Evolutionary conservation across 2,113 vertebrate species (phyloP), one percentile per base, ranked within the genome.

Genomic region (Illadopsis cleaveri): DNA sequence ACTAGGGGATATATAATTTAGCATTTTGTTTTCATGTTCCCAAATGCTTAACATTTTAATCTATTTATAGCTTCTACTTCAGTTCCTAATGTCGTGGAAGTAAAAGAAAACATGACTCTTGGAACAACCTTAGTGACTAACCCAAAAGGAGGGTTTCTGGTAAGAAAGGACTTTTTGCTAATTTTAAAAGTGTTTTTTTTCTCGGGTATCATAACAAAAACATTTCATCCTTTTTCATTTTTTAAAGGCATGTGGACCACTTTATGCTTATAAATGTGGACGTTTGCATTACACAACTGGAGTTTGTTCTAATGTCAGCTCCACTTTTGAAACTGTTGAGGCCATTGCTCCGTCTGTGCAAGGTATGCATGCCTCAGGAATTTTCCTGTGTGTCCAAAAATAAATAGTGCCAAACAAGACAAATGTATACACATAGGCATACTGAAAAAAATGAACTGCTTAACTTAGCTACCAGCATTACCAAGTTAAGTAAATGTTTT

Each of bases 21-120:
- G 80, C 65, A 68, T 96, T 97, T 96, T 94, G 66, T 92, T 96
- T 96, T 85, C 56, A 65, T 69, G 50, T 86, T 95, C 95, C 82
- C 75, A 93, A 82, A 92, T 90, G 89, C 83, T 95, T 96, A 76
- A 92, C 93, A 92, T 86, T 92, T 93, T 95, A 56, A 94, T 98
- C 93, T 97, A 86, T 98, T 98, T 98, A 93, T 97, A 98, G 98
- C 91, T 57, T 54, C 95, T 96, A 99, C 98, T 90, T 99, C 99
- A 54, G 98, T 99, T 97, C 98, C 99, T 88, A 98, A 99, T 27
- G 96, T 99, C 28, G 96, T 97, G 22, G 99, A 99, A 98, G 98
- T 99, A 94, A 99, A 99, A 94, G 99, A 99, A 97, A 99, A 99
- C 97, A 99, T 99, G 99, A 99, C 99, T 47, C 99, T 99, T 98